Evolutionary conservation across 2,888 invertebrate genomes (phyloP).

Genomic region (Mystacides longicornis): DNA sequence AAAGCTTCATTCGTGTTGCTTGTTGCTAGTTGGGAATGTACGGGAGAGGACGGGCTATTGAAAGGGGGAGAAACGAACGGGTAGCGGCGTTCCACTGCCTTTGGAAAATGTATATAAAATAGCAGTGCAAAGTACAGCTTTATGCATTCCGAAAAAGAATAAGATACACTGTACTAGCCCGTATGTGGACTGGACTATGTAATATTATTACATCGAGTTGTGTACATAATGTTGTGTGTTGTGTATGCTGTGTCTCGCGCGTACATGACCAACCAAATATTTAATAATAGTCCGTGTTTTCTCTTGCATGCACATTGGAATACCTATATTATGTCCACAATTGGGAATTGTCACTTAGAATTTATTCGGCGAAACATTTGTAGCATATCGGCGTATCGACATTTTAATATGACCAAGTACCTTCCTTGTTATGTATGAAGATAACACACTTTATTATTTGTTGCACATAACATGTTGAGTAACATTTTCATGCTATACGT

Average conservation of each 20-base stretch:
- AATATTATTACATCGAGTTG: no score
- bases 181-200: background rate
- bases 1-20: no score
- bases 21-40: no score
- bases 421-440: no score
- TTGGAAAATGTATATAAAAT: background rate
- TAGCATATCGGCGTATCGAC: no score
- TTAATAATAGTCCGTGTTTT: slow-evolving; percentile 1
- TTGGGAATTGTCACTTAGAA: background rate
- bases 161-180: background rate
- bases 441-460: no score
- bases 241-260: background rate
- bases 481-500: no score
- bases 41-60: background rate
- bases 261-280: background rate
- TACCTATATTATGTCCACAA: background rate
- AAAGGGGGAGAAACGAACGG: background rate
- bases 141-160: slow-evolving; percentile 2
- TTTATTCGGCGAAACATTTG: no score
- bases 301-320: background rate
- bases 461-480: no score
- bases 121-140: background rate
- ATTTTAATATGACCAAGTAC: no score
- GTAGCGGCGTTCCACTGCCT: background rate
- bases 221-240: no score